phyloP scores from a whole-genome alignment of 53 echinoderm and acorn worm species.

The Apostichopus leukothele region DNA sequence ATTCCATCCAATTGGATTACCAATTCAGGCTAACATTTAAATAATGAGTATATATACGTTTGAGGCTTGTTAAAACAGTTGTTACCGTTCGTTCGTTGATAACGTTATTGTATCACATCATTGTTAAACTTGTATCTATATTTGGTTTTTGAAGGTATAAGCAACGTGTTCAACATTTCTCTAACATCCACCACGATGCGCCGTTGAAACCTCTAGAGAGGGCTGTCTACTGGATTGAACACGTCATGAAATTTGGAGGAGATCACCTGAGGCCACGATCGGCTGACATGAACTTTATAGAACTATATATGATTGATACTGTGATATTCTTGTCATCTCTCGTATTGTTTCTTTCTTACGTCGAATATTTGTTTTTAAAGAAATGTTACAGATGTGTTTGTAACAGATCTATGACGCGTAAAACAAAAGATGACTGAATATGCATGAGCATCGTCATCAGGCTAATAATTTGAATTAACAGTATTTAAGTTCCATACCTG shows the following conservation, averaged over 20 bases:
- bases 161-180: neutral
- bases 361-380: slow-evolving; percentile 42
- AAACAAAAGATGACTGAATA: slow-evolving; percentile 45
- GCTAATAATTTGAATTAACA: too few relatives aligned
- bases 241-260: slow-evolving; percentile 72
- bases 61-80: too few relatives aligned
- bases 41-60: too few relatives aligned
- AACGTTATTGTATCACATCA: too few relatives aligned
- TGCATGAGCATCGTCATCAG: too few relatives aligned
- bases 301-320: slow-evolving; percentile 70
- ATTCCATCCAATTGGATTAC: too few relatives aligned
- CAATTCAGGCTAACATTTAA: too few relatives aligned
- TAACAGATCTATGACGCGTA: neutral
- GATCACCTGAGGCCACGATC: slow-evolving; percentile 67
- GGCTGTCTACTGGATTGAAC: slow-evolving; percentile 86
- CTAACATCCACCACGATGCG: slow-evolving; percentile 55
- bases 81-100: too few relatives aligned
- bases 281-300: slow-evolving; percentile 63
- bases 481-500: too few relatives aligned
- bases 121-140: too few relatives aligned
- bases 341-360: neutral
- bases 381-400: slow-evolving; percentile 53
- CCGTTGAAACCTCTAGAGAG: slow-evolving; percentile 60
- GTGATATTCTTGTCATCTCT: slow-evolving; percentile 44
- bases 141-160: neutral